Conservation (phyloP, 2,797 vertebrate genomes). For the Echiichthys vipera region DNA sequence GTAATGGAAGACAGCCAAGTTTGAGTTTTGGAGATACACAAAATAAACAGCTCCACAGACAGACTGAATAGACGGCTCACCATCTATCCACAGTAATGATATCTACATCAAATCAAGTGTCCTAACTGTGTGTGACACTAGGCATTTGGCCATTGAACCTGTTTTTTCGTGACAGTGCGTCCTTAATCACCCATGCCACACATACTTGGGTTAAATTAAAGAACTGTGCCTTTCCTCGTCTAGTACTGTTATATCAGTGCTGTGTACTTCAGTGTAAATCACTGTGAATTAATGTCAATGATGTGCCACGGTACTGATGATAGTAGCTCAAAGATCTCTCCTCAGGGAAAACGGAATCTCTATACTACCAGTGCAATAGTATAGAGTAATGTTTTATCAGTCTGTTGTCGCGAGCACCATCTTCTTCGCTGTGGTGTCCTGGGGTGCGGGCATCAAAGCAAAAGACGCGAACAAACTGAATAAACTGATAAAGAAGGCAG, state of each 20-base stretch:
- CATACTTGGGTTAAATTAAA: slow-evolving; percentile 4
- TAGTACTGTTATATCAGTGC: background rate
- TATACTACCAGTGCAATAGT: background rate
- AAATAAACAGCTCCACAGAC: background rate
- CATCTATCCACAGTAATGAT: background rate
- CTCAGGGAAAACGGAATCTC: slow-evolving; percentile 14
- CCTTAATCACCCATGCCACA: background rate
- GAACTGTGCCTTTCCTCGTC: background rate
- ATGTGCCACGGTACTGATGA: slow-evolving; percentile 26
- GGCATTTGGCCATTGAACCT: background rate
- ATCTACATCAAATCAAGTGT: background rate
- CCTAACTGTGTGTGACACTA: background rate
- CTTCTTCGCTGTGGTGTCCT: no score
- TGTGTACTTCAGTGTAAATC: background rate
- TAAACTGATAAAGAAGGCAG: no score
- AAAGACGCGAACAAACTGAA: no score
- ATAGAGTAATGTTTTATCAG: no score
- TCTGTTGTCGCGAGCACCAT: no score
- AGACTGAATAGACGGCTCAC: background rate
- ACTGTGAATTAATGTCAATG: slow-evolving; percentile 25
- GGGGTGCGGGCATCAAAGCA: no score
- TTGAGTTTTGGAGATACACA: background rate
- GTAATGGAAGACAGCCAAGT: background rate
- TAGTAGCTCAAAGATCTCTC: slow-evolving; percentile 26
- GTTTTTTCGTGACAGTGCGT: background rate